phyloP scores from a whole-genome alignment of 2,888 invertebrate species.

The Uloborus plumipes region DNA sequence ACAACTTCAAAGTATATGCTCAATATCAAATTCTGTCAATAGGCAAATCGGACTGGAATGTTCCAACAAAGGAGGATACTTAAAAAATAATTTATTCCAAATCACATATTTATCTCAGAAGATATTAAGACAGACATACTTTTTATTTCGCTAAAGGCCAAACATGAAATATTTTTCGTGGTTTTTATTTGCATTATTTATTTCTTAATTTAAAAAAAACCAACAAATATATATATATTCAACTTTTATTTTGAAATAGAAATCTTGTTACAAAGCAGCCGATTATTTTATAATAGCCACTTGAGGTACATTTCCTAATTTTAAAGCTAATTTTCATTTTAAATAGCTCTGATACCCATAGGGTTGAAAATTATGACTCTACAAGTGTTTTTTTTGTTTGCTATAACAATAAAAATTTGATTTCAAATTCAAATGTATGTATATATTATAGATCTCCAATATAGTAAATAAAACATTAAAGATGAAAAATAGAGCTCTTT shows the following conservation, averaged over 20 bases:
- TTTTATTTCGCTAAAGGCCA: too few relatives aligned
- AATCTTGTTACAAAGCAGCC: constrained; percentile 49
- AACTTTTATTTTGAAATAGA: constrained; percentile 51
- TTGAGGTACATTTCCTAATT: constrained; percentile 23
- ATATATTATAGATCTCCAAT: not conserved
- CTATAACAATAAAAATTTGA: not conserved
- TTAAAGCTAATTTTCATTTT: constrained; percentile 29
- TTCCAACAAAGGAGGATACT: too few relatives aligned
- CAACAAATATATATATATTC: constrained; percentile 13
- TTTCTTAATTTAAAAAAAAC: not conserved
- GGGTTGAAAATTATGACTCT: not conserved
- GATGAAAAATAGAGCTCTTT: constrained; percentile 15
- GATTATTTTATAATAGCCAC: constrained; percentile 13
- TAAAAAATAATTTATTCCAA: too few relatives aligned
- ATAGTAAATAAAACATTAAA: not conserved
- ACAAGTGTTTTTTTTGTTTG: too few relatives aligned
- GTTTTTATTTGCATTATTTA: too few relatives aligned
- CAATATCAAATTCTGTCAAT: too few relatives aligned
- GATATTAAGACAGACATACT: too few relatives aligned
- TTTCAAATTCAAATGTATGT: constrained; percentile 8
- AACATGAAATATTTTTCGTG: too few relatives aligned
- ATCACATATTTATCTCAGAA: too few relatives aligned
- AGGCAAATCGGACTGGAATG: too few relatives aligned
- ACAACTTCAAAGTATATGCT: too few relatives aligned
- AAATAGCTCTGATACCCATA: not conserved